Conservation (phyloP, 2,888 invertebrate genomes). For the Octodonta nipae region DNA sequence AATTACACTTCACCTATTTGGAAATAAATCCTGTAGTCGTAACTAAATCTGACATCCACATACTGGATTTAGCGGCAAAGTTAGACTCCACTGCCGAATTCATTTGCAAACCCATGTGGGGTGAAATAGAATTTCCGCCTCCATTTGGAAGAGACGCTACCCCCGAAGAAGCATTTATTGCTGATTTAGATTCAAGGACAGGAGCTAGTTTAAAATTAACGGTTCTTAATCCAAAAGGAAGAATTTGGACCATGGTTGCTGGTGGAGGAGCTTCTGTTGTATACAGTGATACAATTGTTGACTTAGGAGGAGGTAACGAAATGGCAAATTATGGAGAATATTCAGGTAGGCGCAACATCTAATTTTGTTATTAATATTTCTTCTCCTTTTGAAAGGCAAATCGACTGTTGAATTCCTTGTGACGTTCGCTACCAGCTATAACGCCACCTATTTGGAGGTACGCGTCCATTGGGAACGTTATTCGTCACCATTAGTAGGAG, state of each 20-base stretch:
- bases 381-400: not conserved
- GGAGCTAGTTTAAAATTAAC: slow-evolving; percentile 96
- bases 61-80: slow-evolving; percentile 94
- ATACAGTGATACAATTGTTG: slow-evolving; percentile 97
- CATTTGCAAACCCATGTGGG: slow-evolving; percentile 90
- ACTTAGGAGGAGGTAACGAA: slow-evolving; percentile 82
- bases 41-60: slow-evolving; percentile 62
- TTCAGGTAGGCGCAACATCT: too few relatives aligned
- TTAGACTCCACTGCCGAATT: slow-evolving; percentile 97
- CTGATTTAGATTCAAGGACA: slow-evolving; percentile 94
- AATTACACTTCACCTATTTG: slow-evolving; percentile 93
- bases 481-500: too few relatives aligned
- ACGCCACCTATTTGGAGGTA: too few relatives aligned
- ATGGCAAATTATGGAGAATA: slow-evolving; percentile 99
- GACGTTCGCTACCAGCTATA: too few relatives aligned
- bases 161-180: slow-evolving; percentile 91
- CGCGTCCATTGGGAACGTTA: too few relatives aligned
- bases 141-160: slow-evolving; percentile 96
- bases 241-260: slow-evolving; percentile 99
- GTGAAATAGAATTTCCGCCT: slow-evolving; percentile 92
- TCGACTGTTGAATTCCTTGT: too few relatives aligned
- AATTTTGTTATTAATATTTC: too few relatives aligned
- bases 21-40: slow-evolving; percentile 97
- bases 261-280: slow-evolving; percentile 98
- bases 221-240: slow-evolving; percentile 83